Conservation (phyloP, 1,140 invertebrate genomes). For the Drepana arcuata region DNA sequence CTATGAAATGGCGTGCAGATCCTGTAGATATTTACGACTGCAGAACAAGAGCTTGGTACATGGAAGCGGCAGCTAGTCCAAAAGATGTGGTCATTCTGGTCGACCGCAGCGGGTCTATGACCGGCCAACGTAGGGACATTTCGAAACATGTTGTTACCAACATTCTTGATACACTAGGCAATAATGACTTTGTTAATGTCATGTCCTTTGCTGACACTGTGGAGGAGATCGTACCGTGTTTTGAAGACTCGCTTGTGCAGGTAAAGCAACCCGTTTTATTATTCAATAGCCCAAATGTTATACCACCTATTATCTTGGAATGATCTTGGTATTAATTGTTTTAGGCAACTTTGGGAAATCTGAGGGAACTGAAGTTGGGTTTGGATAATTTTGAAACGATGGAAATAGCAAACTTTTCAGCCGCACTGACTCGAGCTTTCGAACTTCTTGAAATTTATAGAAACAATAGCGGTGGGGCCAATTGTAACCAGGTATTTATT, state of each 20-base stretch:
- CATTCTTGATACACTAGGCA: constrained; percentile 96
- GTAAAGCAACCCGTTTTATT: no score
- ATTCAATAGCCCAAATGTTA: no score
- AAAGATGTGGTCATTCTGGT: constrained; percentile 97
- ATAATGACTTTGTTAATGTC: constrained; percentile 99
- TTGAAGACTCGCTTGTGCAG: constrained; percentile 88
- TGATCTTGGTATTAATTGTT: constrained; percentile 2
- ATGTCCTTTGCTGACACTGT: constrained; percentile 88
- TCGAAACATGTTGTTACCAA: constrained; percentile 95
- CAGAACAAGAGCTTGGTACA: constrained; percentile 93
- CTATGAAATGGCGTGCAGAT: constrained; percentile 79
- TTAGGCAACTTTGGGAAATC: constrained; percentile 91
- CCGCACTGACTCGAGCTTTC: constrained; percentile 92
- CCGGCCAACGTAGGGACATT: constrained; percentile 92
- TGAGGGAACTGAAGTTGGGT: constrained; percentile 86
- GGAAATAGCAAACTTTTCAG: constrained; percentile 95
- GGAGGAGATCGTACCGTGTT: constrained; percentile 88
- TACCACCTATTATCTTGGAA: no score
- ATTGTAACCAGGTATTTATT: constrained; percentile 77
- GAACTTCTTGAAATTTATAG: constrained; percentile 81
- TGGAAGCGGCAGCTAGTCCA: constrained; percentile 95
- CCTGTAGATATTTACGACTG: constrained; percentile 91
- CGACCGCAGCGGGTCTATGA: constrained; percentile 98
- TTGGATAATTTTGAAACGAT: constrained; percentile 85
- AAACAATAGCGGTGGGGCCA: constrained; percentile 73